Base-by-base conservation (phyloP, 2,888 invertebrate genomes). In the Stictocephala bisonia region DNA sequence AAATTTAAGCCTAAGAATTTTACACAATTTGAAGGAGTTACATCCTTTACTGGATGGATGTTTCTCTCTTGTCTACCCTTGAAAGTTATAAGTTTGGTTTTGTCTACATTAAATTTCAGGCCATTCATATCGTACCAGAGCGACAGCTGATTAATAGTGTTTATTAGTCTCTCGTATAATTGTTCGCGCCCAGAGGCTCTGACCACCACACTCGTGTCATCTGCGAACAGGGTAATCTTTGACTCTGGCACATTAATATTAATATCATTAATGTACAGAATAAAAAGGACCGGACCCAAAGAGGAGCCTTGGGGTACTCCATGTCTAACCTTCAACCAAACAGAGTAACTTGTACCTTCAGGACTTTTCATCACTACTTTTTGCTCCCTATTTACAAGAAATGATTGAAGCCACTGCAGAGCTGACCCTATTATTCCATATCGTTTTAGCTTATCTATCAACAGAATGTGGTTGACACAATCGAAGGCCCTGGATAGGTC, bases 221-320 rank as follows among this genome's bases (percentile, higher is more conserved):
- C 51, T 26, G 51, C 22, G 18, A 51, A 51, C 1, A 51, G 51
- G 27, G 51, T 51, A 7, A 51, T 22, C 6, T 22, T 24, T 6
- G 51, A 51, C 2, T 24, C 1, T 51, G 7, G 26, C 2, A 51
- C 24, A 24, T 51, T 24, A n/a, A 51, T 2, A 1, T 51, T 51
- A 26, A 51, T 24, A 3, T 51, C 51, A 24, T 24, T 24, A 4
- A 15, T 51, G 27, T 51, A 51, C 2, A 51, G n/a, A n/a, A 51
- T 24, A 13, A 24, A 51, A 3, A 51, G 24, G 1, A 51, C 27
- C 13, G 26, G 51, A n/a, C 51, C 51, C 24, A 24, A n/a, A 3
- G 51, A 51, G 9, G 51, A 24, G 2, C 51, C 51, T 51, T 51
- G 24, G 3, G 51, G 51, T n/a, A 51, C 22, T n/a, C 51, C 51